Evolutionary conservation across 2,888 invertebrate species (phyloP), one percentile per base, ranked within the genome.

Genomic region (Anaspis maculata): DNA sequence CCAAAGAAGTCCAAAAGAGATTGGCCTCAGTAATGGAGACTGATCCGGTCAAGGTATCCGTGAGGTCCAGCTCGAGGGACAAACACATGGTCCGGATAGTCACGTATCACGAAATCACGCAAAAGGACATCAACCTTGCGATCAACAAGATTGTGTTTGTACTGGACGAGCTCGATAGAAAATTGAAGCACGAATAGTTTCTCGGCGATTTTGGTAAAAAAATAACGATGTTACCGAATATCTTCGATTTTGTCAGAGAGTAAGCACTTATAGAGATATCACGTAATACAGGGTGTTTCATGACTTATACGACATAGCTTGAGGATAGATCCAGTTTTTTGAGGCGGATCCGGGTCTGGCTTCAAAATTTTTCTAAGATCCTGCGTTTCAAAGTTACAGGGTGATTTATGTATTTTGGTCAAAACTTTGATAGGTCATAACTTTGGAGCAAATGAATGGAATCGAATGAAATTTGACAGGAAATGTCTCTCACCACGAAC

Each of bases 81-180:
- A 59, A 68, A 35, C 69, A 71, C 27, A 72, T 72, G 13, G 67
- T 82, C 1, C 70, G 90, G 27, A 66, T 88, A 39, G 83, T 84
- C 6, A 57, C 82, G 3, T 80, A 85, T 59, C 73, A 76, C 46
- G 81, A 86, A 56, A 74, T 89, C 25, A 68, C 69, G 1, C 79
- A 82, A 45, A 72, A 76, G 42, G 76, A 79, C 48, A 67, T 83
- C 3, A 69, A 74, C 54, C 69, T 76, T 34, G 77, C 79, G 34
- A 77, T 84, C 47, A 72, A 74, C 57, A 89, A 89, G 66, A 68
- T 88, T 34, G 66, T 65, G 1, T 74, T 73, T 43, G 81, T 86
- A 11, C 76, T 86, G 38, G 71, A 67, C 38, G 78, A 83, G 57
- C 64, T 77, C 36, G 52, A 54, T 15, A 35, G 24, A 6, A 39